Base-by-base conservation (phyloP, 2,113 vertebrate genomes). In the Atherinomorus stipes region DNA sequence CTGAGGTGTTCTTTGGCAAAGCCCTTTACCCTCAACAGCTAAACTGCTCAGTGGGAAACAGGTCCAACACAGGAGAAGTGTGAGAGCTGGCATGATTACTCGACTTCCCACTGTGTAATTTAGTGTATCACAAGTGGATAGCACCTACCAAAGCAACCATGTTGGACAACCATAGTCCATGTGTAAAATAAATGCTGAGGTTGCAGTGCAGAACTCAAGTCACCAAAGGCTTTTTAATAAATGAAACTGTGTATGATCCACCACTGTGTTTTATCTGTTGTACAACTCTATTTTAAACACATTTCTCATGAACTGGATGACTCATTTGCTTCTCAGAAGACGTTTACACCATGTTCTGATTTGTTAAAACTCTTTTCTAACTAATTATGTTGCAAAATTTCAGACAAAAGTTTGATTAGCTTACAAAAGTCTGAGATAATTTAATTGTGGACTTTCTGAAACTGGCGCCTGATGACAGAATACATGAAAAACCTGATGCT, bases 51-150 rank as follows among this genome's bases (percentile, higher is more conserved):
- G 64, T n/a, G 18, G 40, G 57, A 71, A 66, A 42, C 44, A 69
- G 19, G 61, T 57, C 51, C 62, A 64, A 49, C 7, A 49, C 34
- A 56, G 52, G 19, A 38, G 45, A 75, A 25, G 7, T 34, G 26
- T 65, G 64, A 76, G 65, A 51, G 31, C 64, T 56, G 42, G 44
- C 15, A 45, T 0, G 7, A 60, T 62, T 45, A 37, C 50, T 64
- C 60, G 54, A 74, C 76, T 67, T 84, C 28, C 52, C 25, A 0
- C 54, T 63, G 15, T 37, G 62, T 73, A 74, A 83, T 76, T 64
- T 22, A 76, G 47, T 42, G 59, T 25, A 45, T 60, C 42, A 44
- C 47, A 23, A 66, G 23, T 28, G 56, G 47, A 21, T 59, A 64
- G 58, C 70, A 44, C 52, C 67, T 45, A 40, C 23, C 23, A 51